These are phyloP conservation scores for Muscicapa adusta DNA, from an alignment of 2,113 vertebrate genomes.

Conservation along the genomic window DNA sequence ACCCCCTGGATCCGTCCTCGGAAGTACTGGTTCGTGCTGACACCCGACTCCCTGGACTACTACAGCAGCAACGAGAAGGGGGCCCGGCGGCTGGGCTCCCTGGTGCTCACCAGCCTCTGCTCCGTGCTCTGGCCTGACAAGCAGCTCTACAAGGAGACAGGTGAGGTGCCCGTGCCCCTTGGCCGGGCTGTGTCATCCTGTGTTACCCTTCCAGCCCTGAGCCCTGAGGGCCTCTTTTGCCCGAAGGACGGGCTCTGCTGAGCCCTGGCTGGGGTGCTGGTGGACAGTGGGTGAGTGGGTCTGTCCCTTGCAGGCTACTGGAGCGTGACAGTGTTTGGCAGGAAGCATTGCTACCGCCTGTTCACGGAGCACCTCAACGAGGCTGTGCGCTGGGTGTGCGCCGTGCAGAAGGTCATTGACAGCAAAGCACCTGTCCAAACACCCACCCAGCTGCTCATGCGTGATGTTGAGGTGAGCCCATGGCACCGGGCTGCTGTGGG, in stretches of 20 bases:
- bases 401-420: conserved; percentile 89
- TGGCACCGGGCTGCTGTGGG: fast-evolving
- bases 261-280: background rate
- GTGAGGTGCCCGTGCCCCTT: conserved; percentile 55
- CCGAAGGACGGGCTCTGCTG: background rate
- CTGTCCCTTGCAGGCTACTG: conserved; percentile 80
- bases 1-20: conserved; percentile 87
- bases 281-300: background rate
- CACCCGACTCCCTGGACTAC: conserved; percentile 90
- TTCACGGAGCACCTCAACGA: conserved; percentile 91
- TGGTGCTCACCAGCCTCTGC: conserved; percentile 94
- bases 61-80: conserved; percentile 86
- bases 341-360: conserved; percentile 89
- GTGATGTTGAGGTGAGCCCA: conserved; percentile 84
- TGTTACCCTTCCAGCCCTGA: background rate
- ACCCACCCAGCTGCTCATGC: conserved; percentile 91
- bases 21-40: conserved; percentile 94
- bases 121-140: conserved; percentile 94
- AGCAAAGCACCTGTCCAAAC: conserved; percentile 91
- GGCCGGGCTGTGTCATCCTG: fast-evolving
- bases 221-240: fast-evolving
- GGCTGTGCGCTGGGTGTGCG: conserved; percentile 90
- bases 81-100: conserved; percentile 82
- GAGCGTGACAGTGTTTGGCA: conserved; percentile 90
- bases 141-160: conserved; percentile 89